Conservation (phyloP, 2,888 invertebrate species). For the Drosophila aldrichi region DNA sequence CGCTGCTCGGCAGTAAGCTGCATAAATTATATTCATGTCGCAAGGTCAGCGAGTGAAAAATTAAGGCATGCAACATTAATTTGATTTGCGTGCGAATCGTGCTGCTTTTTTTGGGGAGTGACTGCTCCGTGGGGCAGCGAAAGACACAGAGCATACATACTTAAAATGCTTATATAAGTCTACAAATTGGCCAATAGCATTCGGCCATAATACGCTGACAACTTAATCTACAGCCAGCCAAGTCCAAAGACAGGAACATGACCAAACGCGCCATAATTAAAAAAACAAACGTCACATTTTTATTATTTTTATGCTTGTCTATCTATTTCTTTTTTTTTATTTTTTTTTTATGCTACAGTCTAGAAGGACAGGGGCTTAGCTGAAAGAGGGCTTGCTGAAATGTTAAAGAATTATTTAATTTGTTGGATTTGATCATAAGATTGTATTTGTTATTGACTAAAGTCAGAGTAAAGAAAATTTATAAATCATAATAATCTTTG, state of each 20-base stretch:
- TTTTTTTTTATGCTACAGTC: slow-evolving; percentile 24
- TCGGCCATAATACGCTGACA: slow-evolving; percentile 67
- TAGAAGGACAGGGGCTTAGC: slow-evolving; percentile 31
- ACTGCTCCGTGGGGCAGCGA: slow-evolving; percentile 10
- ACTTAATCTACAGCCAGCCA: slow-evolving; percentile 70
- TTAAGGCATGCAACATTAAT: slow-evolving; percentile 77
- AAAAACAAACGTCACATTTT: slow-evolving; percentile 72
- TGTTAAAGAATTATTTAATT: background rate
- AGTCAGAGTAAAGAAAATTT: background rate
- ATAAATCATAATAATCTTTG: background rate
- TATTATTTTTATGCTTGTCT: slow-evolving; percentile 24
- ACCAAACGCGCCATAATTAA: slow-evolving; percentile 67
- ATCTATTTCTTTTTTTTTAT: slow-evolving; percentile 15
- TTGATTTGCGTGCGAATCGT: slow-evolving; percentile 80
- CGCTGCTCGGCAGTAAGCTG: slow-evolving; percentile 37
- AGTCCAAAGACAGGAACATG: slow-evolving; percentile 67
- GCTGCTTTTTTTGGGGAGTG: slow-evolving; percentile 48
- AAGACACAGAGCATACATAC: slow-evolving; percentile 18
- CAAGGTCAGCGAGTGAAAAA: slow-evolving; percentile 71
- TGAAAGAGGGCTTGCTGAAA: slow-evolving; percentile 13
- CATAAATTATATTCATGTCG: slow-evolving; percentile 74
- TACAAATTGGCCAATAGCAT: slow-evolving; percentile 65
- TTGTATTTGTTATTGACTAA: background rate
- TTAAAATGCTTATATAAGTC: slow-evolving; percentile 33
- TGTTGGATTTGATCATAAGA: background rate